Conservation (phyloP, 2,888 invertebrate species). For the Norana najaformis region DNA sequence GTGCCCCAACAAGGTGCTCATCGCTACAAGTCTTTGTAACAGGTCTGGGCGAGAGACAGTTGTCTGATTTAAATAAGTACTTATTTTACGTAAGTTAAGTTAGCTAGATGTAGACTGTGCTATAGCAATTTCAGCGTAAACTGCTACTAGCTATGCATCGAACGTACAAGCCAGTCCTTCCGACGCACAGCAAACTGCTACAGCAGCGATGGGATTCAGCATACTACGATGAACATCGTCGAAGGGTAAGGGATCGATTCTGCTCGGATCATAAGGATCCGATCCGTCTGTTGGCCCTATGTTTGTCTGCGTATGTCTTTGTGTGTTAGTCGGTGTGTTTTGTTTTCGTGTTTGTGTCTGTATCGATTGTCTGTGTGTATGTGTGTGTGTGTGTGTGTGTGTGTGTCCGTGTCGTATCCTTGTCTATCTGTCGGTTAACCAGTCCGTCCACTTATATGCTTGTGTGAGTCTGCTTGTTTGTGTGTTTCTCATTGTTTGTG, state of each 20-base stretch:
- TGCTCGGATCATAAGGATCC: neutral
- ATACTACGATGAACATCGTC: slow-evolving; percentile 13
- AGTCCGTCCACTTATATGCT: no score
- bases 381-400: neutral
- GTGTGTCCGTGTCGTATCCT: no score
- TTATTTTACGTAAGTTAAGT: neutral
- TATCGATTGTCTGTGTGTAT: neutral
- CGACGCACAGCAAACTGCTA: slow-evolving; percentile 16
- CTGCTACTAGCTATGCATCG: slow-evolving; percentile 8
- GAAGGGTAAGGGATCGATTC: neutral
- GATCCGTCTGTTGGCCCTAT: neutral
- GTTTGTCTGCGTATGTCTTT: neutral
- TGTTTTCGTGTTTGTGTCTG: no score
- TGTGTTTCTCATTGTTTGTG: no score
- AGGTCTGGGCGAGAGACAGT: neutral
- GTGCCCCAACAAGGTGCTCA: neutral
- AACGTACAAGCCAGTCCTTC: slow-evolving; percentile 15
- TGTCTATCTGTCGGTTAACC: no score
- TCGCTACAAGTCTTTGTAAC: neutral
- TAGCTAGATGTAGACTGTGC: neutral
- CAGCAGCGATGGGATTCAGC: slow-evolving; percentile 7
- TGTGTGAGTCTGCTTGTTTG: no score
- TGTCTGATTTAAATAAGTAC: neutral
- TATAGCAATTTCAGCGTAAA: neutral
- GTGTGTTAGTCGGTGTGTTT: neutral